Percentiles rank a stretch among this genome's conserved stretches.
phyloP scores from a whole-genome alignment of 64 coral and sea anemone species.

The Pachyseris speciosa region DNA sequence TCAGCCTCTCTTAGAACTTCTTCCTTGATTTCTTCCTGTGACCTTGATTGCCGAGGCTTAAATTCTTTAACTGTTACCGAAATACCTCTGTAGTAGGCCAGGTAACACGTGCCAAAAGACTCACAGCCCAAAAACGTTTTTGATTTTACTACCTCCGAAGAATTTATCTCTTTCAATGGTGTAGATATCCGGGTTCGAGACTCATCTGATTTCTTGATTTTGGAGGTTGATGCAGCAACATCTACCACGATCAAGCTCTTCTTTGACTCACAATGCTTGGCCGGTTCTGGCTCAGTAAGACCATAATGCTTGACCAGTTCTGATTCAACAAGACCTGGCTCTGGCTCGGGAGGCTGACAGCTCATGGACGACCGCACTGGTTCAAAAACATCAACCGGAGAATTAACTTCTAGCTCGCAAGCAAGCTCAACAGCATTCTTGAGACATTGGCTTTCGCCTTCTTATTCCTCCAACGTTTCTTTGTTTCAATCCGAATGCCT shows the following conservation, averaged over 20 bases:
- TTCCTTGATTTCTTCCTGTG: conserved; percentile 7
- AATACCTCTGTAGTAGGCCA: conserved; percentile 58
- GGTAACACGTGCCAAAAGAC: conserved; percentile 36
- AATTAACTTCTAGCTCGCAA: background rate
- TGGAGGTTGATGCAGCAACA: background rate
- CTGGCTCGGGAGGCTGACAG: background rate
- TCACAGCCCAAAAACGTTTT: background rate
- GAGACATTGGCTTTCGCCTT: background rate
- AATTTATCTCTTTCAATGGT: conserved; percentile 14
- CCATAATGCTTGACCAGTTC: background rate
- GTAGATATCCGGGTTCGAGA: background rate
- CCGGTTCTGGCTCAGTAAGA: background rate
- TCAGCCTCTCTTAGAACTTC: conserved; percentile 43
- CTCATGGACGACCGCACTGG: background rate
- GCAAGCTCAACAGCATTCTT: background rate
- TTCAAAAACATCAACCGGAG: background rate
- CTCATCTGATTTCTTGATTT: background rate
- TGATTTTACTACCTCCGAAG: conserved; percentile 7
- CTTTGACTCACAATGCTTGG: background rate
- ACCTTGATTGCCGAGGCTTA: background rate
- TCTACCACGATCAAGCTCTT: too few species aligned
- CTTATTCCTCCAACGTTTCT: background rate
- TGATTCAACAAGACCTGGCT: background rate
- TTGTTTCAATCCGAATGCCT: background rate
- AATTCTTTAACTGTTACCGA: conserved; percentile 54